These are phyloP conservation scores for Sparus aurata DNA, from an alignment of 2,797 vertebrate species.

Conservation along the genomic window DNA sequence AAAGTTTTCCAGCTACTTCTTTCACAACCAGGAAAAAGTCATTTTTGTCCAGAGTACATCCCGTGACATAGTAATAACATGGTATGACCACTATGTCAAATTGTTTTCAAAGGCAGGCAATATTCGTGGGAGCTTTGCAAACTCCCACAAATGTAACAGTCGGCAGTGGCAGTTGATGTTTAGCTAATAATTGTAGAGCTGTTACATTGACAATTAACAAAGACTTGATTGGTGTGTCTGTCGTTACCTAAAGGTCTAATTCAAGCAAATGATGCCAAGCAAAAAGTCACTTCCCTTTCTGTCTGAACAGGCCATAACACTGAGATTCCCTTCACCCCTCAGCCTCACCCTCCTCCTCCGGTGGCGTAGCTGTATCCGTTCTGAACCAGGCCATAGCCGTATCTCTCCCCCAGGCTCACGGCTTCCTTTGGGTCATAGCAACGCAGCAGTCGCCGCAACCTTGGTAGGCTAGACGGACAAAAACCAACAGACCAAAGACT, in stretches of 20 bases:
- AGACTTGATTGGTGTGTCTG: background rate
- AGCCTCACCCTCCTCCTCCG: slow-evolving; percentile 93
- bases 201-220: too few relatives aligned
- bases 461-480: slow-evolving; percentile 83
- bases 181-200: too few relatives aligned
- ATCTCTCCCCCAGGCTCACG: slow-evolving; percentile 91
- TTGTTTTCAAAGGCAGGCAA: too few relatives aligned
- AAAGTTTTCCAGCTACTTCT: too few relatives aligned
- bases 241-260: background rate
- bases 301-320: background rate
- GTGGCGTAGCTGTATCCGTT: slow-evolving; percentile 95
- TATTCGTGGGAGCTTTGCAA: too few relatives aligned
- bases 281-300: background rate
- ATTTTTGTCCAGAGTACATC: too few relatives aligned
- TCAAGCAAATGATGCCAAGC: background rate
- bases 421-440: slow-evolving; percentile 90
- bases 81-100: too few relatives aligned
- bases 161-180: too few relatives aligned
- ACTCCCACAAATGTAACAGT: background rate
- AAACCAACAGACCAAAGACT: slow-evolving; percentile 5
- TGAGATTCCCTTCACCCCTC: background rate
- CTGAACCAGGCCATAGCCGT: slow-evolving; percentile 90
- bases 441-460: slow-evolving; percentile 88
- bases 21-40: too few relatives aligned
- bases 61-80: too few relatives aligned